Base-by-base conservation (phyloP, 2,888 invertebrate species). In the Apoderus coryli region DNA sequence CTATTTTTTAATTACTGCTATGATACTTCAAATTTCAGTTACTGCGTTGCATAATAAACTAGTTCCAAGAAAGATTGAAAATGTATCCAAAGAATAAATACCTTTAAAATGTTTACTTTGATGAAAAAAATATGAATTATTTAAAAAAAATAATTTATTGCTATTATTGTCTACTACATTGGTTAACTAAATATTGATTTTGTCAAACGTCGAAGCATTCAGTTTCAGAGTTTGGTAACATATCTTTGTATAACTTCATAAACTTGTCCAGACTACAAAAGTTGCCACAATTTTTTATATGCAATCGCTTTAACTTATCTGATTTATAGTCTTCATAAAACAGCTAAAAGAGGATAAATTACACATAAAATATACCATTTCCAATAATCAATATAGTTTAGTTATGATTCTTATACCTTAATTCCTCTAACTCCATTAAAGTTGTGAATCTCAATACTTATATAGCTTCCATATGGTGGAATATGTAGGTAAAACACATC, bases 391-490 rank as follows among this genome's bases (percentile, higher is more conserved):
- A 5, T 25, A 13, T 25, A 10, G 9, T 14, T 13, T 9, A 7
- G 16, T 22, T 14, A 13, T 5, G n/a, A 9, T 10, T 24, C 12
- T 13, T 23, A 22, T 39, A 45, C 45, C 36, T 45, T 44, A 3
- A 47, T 30, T 11, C 36, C 37, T 25, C 44, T 29, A 4, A 37
- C 27, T 10, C 41, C 38, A 9, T 44, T 32, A n/a, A 43, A 23
- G 26, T 44, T 45, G 24, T 48, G 48, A 6, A 54, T 25, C 33
- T 54, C 53, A 14, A 53, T 32, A 10, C 49, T 35, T 2, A 54
- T 37, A n/a, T 49, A 48, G 16, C 48, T 46, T 4, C 49, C 49
- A 34, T 52, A 54, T 1, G 49, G 44, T 4, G 54, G 53, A 14
- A 53, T 37, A 29, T 52, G 49, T 3, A 44, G 37, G 19, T 48